phyloP scores from a whole-genome alignment of 2,888 invertebrate species.

The Adelognathus sp. region DNA sequence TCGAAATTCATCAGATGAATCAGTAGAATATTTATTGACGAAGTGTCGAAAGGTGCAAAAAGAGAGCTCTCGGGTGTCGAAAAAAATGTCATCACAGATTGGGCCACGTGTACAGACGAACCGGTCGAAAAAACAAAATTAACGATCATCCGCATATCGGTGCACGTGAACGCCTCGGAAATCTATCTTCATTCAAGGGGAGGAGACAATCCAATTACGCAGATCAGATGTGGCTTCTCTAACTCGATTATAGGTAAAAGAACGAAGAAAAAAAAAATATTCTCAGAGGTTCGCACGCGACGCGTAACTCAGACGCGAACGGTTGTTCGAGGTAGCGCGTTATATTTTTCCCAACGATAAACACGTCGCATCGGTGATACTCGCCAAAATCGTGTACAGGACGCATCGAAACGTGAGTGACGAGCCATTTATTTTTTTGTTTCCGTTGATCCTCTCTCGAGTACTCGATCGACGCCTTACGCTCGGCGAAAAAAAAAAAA shows the following conservation, averaged over 20 bases:
- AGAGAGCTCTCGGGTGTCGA: constrained; percentile 49
- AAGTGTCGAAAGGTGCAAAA: constrained; percentile 65
- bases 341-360: constrained; percentile 1
- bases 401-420: constrained; percentile 43
- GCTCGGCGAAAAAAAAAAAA: not conserved
- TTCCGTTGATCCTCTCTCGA: too few relatives aligned
- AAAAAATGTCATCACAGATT: constrained; percentile 9
- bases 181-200: constrained; percentile 67
- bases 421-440: not conserved
- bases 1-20: constrained; percentile 25
- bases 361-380: not conserved
- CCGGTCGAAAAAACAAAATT: not conserved
- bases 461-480: constrained; percentile 1
- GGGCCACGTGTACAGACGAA: not conserved
- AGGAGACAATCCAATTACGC: constrained; percentile 74
- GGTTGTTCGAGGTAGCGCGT: constrained; percentile 35
- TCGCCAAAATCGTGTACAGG: not conserved
- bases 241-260: constrained; percentile 77
- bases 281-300: constrained; percentile 66
- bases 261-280: constrained; percentile 77
- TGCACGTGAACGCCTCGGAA: constrained; percentile 34
- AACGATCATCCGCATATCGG: constrained; percentile 16
- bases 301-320: constrained; percentile 47
- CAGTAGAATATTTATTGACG: constrained; percentile 3
- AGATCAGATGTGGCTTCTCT: constrained; percentile 74